A percentile compares a stretch with the other conserved stretches of the same genome.
phyloP scores from a whole-genome alignment of 2,797 vertebrate species.

The Acrocephalus scirpaceus region DNA sequence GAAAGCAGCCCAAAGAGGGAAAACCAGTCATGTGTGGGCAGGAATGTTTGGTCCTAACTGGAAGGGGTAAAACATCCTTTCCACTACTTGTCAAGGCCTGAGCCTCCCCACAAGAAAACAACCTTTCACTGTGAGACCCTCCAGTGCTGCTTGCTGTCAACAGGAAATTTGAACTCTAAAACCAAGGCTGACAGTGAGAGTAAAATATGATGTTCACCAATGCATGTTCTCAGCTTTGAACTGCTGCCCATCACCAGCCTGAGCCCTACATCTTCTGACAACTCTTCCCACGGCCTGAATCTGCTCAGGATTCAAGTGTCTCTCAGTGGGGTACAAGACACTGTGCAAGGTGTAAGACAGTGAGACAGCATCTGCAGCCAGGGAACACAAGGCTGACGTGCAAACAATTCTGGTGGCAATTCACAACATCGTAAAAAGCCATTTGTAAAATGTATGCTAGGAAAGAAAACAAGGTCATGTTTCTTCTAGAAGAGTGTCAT shows the following conservation, averaged over 20 bases:
- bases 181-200: neutral
- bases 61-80: neutral
- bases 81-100: neutral
- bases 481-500: conserved; percentile 7
- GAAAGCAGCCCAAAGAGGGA: neutral
- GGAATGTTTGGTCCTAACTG: neutral
- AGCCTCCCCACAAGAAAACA: neutral
- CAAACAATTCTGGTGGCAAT: conserved; percentile 28
- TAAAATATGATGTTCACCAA: neutral
- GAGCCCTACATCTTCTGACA: neutral
- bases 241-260: neutral
- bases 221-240: neutral
- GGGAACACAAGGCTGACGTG: neutral
- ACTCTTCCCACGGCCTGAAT: neutral
- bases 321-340: neutral
- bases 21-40: neutral
- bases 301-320: neutral
- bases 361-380: neutral
- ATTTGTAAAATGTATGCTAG: conserved; percentile 17
- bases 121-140: neutral
- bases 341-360: neutral
- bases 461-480: conserved; percentile 48
- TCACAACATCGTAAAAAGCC: conserved; percentile 40
- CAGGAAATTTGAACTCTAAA: neutral
- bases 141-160: neutral